These are phyloP conservation scores for Ephydatia muelleri DNA, from an alignment of 37 sponge, comb jelly and placozoan genomes.

Conservation along the genomic window DNA sequence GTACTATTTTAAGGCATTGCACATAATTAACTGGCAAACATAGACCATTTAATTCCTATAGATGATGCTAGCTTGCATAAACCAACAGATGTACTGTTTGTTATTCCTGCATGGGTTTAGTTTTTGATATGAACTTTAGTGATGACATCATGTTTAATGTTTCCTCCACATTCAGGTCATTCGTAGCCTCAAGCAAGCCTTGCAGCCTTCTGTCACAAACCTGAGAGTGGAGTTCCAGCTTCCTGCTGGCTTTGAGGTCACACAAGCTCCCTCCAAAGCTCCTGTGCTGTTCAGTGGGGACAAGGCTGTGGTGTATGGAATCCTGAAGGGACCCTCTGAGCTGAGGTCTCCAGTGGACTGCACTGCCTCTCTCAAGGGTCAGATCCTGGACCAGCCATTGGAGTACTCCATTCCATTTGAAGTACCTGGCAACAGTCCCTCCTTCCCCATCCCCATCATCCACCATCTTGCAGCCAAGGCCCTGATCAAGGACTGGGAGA, in stretches of 20 bases:
- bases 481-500: constrained; percentile 28
- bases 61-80: no score
- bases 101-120: neutral
- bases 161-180: no score
- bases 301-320: constrained; percentile 40
- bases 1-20: no score
- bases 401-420: neutral
- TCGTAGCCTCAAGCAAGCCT: constrained; percentile 60
- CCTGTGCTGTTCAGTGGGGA: constrained; percentile 61
- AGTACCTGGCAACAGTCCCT: neutral
- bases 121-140: no score
- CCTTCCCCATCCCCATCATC: neutral
- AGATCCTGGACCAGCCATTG: neutral
- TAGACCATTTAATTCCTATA: no score
- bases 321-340: constrained; percentile 10
- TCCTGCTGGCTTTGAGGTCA: constrained; percentile 25
- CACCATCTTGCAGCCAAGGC: constrained; percentile 54
- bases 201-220: constrained; percentile 70
- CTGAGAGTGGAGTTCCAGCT: constrained; percentile 42
- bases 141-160: no score
- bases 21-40: no score
- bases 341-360: neutral
- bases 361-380: constrained; percentile 12
- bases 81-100: no score
- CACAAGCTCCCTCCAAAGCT: constrained; percentile 39